phyloP scores from a whole-genome alignment of 2,113 vertebrate genomes.

The Cacatua alba region DNA sequence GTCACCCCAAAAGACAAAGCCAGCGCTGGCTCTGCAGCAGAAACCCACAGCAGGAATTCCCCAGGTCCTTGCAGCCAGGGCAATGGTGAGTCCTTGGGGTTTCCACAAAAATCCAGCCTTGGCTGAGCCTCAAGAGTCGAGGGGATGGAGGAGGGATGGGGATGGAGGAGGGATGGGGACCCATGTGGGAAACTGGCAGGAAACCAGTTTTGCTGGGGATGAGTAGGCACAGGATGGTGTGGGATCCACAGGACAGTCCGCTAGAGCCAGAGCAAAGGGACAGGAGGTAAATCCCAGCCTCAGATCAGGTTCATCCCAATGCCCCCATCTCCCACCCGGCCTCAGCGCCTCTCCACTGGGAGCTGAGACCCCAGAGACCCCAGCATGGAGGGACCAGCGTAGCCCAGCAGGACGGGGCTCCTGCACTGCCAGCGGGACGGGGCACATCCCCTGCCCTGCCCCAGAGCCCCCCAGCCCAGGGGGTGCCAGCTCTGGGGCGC shows the following conservation, averaged over 20 bases:
- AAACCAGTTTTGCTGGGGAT: neutral
- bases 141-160: neutral
- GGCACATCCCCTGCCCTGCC: rapidly evolving
- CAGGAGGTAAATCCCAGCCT: neutral
- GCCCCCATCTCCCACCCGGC: rapidly evolving
- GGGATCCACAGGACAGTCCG: rapidly evolving
- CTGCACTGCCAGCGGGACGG: neutral
- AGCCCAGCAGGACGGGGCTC: rapidly evolving
- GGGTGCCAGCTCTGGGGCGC: neutral
- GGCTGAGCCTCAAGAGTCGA: neutral
- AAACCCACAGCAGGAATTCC: neutral
- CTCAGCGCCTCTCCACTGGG: rapidly evolving
- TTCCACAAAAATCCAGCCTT: neutral
- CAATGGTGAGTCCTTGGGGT: neutral
- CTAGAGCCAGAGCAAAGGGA: neutral
- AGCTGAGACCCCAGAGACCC: neutral
- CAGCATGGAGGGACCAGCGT: rapidly evolving
- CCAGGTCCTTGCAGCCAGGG: neutral
- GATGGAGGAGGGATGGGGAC: neutral
- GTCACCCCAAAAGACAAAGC: neutral
- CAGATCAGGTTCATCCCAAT: rapidly evolving
- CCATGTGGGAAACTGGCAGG: rapidly evolving
- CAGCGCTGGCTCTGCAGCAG: rapidly evolving
- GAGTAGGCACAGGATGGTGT: rapidly evolving
- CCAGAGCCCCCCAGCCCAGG: neutral